A percentile compares a stretch with the other conserved stretches of the same genome.
phyloP scores from a whole-genome alignment of 2,888 invertebrate species.

The Invenusta paracnida region DNA sequence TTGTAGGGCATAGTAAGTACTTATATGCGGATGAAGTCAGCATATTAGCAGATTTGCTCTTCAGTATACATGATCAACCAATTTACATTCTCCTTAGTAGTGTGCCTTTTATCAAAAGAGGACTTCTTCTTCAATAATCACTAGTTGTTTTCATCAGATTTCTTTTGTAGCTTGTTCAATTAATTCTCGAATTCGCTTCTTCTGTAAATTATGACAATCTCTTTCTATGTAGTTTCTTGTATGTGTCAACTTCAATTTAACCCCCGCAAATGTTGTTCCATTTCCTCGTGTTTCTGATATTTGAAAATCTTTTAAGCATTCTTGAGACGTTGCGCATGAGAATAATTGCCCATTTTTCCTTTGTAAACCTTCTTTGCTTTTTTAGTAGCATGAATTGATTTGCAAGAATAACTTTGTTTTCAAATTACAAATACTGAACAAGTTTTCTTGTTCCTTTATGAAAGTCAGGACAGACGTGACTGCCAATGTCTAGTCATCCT shows the following conservation, averaged over 20 bases:
- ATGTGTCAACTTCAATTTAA: background rate
- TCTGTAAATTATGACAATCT: background rate
- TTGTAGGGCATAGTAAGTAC: background rate
- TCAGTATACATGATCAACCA: background rate
- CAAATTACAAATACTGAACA: background rate
- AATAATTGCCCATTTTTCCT: background rate
- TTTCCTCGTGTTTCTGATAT: too few relatives aligned
- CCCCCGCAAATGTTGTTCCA: background rate
- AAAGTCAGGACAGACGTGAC: background rate
- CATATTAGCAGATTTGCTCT: background rate
- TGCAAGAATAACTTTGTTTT: background rate
- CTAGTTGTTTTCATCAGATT: background rate
- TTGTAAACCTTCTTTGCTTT: background rate
- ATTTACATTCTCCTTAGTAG: background rate
- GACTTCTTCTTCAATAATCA: background rate
- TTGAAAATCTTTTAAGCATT: too few relatives aligned
- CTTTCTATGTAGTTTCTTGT: background rate
- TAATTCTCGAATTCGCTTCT: background rate
- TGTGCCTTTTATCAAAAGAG: background rate
- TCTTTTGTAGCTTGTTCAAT: background rate
- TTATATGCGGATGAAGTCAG: background rate
- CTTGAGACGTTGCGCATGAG: too few relatives aligned
- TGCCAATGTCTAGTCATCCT: background rate
- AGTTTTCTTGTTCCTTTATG: background rate
- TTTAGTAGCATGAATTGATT: background rate